A percentile compares a stretch with the other conserved stretches of the same genome.
phyloP scores from a whole-genome alignment of 2,113 vertebrate species.

The Gorsachius goisagi region DNA sequence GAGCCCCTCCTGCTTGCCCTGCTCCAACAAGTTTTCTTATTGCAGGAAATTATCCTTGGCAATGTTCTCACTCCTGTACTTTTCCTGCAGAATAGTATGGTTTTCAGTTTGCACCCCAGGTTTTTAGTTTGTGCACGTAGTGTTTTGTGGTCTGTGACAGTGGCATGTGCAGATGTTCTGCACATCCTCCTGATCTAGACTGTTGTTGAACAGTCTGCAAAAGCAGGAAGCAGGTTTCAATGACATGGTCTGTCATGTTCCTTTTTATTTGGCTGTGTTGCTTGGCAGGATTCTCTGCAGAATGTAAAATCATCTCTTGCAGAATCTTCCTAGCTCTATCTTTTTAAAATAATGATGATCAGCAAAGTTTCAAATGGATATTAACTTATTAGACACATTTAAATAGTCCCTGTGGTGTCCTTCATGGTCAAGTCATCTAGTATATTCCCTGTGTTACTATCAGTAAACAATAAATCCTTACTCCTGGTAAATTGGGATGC shows the following conservation, averaged over 20 bases:
- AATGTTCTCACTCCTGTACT: neutral
- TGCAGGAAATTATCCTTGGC: neutral
- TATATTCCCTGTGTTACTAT: neutral
- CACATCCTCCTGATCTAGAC: neutral
- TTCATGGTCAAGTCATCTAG: neutral
- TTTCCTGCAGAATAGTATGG: neutral
- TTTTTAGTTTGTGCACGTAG: neutral
- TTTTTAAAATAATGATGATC: neutral
- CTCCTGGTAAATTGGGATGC: neutral
- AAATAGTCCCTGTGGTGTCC: neutral
- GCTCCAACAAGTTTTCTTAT: neutral
- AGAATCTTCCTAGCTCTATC: neutral
- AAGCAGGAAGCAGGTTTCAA: neutral
- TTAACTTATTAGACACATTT: neutral
- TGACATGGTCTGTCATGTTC: neutral
- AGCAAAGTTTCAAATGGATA: neutral
- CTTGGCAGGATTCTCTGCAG: neutral
- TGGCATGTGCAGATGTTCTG: neutral
- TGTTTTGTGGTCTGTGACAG: neutral
- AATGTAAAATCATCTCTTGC: neutral
- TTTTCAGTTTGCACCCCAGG: neutral
- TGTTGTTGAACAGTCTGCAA: neutral
- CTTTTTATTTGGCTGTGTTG: neutral
- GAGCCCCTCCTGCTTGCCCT: too few relatives aligned
- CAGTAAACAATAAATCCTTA: neutral